Evolutionary conservation across 2,113 vertebrate genomes (phyloP).

Genomic region (Pterocles orientalis): DNA sequence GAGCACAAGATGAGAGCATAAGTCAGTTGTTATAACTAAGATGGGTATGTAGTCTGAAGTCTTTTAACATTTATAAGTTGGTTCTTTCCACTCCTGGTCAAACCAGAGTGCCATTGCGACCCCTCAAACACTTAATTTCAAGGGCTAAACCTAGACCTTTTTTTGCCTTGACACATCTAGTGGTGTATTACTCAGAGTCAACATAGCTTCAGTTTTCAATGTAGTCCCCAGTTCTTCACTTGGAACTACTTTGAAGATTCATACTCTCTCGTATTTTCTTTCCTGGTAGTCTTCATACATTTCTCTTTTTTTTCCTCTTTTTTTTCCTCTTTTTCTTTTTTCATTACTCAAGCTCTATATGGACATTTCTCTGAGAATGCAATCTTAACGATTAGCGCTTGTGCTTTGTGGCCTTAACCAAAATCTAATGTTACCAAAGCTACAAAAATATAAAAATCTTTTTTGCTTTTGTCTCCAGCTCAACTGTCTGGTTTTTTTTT

Average conservation of each 20-base stretch:
- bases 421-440: not conserved
- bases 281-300: not conserved
- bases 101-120: not conserved
- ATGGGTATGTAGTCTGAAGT: not conserved
- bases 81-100: not conserved
- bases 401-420: not conserved
- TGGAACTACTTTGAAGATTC: not conserved
- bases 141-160: not conserved
- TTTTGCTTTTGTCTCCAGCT: not conserved
- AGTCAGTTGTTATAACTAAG: not conserved
- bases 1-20: not conserved
- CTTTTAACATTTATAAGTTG: not conserved
- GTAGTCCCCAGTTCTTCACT: not conserved
- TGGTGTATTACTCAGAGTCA: not conserved
- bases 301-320: not conserved
- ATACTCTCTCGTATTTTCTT: not conserved
- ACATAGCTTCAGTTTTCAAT: not conserved
- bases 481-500: not conserved
- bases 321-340: too few relatives aligned
- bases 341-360: not conserved
- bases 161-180: not conserved
- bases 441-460: not conserved
- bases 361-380: not conserved
- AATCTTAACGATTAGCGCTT: not conserved
- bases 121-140: not conserved